Evolutionary conservation across 2,113 vertebrate species (phyloP).

Genomic region (Aldabrachelys gigantea): DNA sequence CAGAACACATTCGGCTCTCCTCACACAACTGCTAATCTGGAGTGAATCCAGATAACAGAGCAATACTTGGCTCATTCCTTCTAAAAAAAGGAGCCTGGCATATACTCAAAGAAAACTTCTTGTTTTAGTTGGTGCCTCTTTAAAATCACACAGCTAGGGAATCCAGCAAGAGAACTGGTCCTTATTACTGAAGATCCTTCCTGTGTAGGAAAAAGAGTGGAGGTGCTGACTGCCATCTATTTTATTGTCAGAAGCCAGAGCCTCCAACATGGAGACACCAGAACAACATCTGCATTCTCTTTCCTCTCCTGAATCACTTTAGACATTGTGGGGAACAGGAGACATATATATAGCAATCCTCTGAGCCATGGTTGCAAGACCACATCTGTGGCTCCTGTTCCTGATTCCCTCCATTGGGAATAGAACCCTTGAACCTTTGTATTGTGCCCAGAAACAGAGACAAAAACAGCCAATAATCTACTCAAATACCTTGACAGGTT

Average conservation of each 20-base stretch:
- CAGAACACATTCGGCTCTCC: background rate
- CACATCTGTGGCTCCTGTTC: background rate
- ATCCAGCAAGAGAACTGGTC: background rate
- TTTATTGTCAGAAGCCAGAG: background rate
- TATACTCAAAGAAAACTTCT: background rate
- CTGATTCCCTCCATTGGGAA: background rate
- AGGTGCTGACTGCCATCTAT: background rate
- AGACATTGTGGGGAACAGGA: background rate
- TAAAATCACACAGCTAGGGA: background rate
- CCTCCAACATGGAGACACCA: background rate
- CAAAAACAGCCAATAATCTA: background rate
- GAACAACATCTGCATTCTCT: background rate
- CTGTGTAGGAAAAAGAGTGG: background rate
- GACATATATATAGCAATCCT: background rate
- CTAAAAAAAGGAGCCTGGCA: constrained; percentile 10
- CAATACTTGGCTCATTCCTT: background rate
- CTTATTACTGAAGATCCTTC: background rate
- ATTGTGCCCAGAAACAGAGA: background rate
- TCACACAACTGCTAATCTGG: background rate
- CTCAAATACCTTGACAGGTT: background rate
- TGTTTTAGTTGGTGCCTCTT: background rate
- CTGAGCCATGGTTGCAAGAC: background rate
- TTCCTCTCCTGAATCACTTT: background rate
- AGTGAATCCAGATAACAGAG: background rate
- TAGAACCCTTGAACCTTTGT: background rate